Base-by-base conservation (phyloP, 2,797 vertebrate genomes). In the Gymnocypris eckloni region DNA sequence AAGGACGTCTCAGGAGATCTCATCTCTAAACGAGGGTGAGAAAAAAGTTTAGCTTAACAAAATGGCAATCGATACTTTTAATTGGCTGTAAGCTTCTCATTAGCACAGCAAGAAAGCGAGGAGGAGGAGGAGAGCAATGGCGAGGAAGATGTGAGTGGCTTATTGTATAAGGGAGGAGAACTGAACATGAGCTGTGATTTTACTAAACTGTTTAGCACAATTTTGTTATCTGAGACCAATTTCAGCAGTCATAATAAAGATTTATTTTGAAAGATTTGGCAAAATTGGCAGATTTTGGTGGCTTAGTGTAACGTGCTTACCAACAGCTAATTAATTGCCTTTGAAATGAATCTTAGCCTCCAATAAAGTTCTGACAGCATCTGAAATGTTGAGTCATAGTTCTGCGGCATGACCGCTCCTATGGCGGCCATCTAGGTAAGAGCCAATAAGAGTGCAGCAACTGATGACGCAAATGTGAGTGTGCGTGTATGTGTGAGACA, bases 71-170 rank as follows among this genome's bases (percentile, higher is more conserved):
- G 86, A 98, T 98, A 97, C 94, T 95, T 96, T 96, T 96, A 97
- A 98, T 98, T 98, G 96, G 96, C 96, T 96, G 95, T 95, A 95
- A 95, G 95, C 93, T 94, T 95, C 95, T 96, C 96, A 96, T 97
- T 97, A 97, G 95, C 64, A 85, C 85, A 85, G 56, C 50, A 48
- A 79, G 45, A 88, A 82, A 82, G 22, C 80, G 75, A 43, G 41
- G 73, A 66, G 59, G 78, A 64, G 59, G 25, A 72, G 67, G 80
- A 70, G 22, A 79, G n/a, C 64, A 70, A 80, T 54, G 73, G 48
- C 7, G 64, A 73, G 56, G 45, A 69, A 82, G 85, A 87, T 41
- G 33, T 15, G 48, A 28, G 70, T 56, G 78, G 28, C n/a, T 67
- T 33, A 56, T 22, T 72, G 54, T 70, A 56, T 81, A 69, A 87